phyloP scores from a whole-genome alignment of 2,888 invertebrate species.

The Dynastes maya region DNA sequence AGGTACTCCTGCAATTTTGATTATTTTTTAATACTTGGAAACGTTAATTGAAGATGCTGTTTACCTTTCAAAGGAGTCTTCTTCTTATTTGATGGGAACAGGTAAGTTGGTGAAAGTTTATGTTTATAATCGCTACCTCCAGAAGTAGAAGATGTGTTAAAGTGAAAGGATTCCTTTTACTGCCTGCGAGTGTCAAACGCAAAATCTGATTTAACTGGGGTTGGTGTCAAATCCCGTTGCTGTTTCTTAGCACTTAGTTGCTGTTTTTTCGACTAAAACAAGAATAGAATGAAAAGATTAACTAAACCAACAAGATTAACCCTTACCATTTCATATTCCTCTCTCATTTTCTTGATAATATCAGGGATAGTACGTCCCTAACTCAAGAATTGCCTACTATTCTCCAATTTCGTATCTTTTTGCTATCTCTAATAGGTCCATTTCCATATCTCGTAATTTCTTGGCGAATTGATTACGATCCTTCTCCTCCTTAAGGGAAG shows the following conservation, averaged over 20 bases:
- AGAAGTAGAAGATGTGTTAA: background rate
- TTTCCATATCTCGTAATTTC: constrained; percentile 83
- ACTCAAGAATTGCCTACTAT: constrained; percentile 75
- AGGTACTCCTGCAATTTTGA: constrained; percentile 7
- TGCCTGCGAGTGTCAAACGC: constrained; percentile 16
- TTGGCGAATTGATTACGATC: constrained; percentile 84
- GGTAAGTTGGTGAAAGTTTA: constrained; percentile 8
- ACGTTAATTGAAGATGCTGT: too few relatives aligned
- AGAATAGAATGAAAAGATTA: constrained; percentile 20
- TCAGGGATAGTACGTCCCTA: constrained; percentile 78
- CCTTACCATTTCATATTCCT: constrained; percentile 73
- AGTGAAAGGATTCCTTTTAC: constrained; percentile 21
- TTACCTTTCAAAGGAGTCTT: constrained; percentile 7
- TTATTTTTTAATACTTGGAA: too few relatives aligned
- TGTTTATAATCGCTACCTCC: background rate
- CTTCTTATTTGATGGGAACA: constrained; percentile 27
- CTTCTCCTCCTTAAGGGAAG: constrained; percentile 88
- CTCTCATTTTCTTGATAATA: constrained; percentile 77
- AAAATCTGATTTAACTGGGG: constrained; percentile 49
- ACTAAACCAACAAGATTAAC: background rate
- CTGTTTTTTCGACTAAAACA: constrained; percentile 71
- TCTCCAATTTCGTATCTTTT: constrained; percentile 72
- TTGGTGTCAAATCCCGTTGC: constrained; percentile 59
- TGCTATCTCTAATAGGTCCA: constrained; percentile 75
- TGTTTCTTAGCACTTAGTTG: constrained; percentile 74